These are phyloP conservation scores for Trichonephila clavipes DNA, from an alignment of 1,140 invertebrate species.

Conservation along the genomic window DNA sequence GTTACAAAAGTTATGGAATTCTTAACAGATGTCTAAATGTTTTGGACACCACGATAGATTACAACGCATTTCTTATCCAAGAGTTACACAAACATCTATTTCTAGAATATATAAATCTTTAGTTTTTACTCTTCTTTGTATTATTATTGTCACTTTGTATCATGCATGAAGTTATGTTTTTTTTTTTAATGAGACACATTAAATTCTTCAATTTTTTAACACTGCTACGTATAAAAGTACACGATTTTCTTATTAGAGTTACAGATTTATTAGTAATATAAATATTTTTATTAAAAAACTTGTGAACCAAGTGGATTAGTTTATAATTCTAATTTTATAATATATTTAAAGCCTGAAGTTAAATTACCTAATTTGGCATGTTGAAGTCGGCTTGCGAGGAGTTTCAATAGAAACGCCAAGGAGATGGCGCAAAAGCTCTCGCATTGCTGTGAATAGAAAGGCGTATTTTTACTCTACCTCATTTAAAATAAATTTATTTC, in stretches of 20 bases:
- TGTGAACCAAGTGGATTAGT: too few relatives aligned
- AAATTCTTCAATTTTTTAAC: neutral
- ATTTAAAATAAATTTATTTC: neutral
- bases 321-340: neutral
- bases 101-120: too few relatives aligned
- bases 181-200: too few relatives aligned
- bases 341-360: neutral
- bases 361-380: slow-evolving; percentile 46
- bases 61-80: too few relatives aligned
- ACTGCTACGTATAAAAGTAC: too few relatives aligned
- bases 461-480: neutral
- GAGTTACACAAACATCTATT: too few relatives aligned
- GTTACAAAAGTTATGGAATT: too few relatives aligned
- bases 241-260: neutral
- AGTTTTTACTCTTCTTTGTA: too few relatives aligned
- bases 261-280: neutral
- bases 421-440: neutral
- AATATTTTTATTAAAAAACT: neutral
- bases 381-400: neutral
- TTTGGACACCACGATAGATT: too few relatives aligned
- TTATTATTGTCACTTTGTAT: too few relatives aligned
- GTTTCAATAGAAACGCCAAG: slow-evolving; percentile 16
- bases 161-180: too few relatives aligned
- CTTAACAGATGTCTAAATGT: too few relatives aligned
- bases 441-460: slow-evolving; percentile 36